Evolutionary conservation across 1,140 invertebrate species (phyloP), one percentile per base, ranked within the genome.

Genomic region (Drosophila athabasca): DNA sequence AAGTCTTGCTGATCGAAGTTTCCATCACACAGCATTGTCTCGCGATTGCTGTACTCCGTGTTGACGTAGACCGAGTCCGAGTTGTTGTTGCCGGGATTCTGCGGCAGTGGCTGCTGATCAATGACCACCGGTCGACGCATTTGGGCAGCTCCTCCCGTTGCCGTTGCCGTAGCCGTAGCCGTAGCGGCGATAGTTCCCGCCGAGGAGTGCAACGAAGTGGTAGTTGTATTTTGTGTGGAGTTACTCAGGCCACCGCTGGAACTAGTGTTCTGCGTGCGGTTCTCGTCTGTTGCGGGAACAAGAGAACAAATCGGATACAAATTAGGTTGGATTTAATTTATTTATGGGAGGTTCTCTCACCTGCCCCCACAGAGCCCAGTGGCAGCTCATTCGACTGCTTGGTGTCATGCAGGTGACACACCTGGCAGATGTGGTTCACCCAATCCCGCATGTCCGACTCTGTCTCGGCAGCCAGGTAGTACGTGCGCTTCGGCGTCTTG

Each of bases 381-480:
- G 89, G 84, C 62, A 90, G 54, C 35, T 85, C 79, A 29, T 79
- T 89, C 11, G 85, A 89, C 41, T 91, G 90, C 52, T 92, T 92
- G 55, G 90, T 90, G 48, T 92, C 94, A 91, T 96, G 96, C 44
- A 98, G 93, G 17, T 97, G 96, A 93, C 97, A 98, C 43, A 98
- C 97, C 92, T 96, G 95, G 92, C 98, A 99, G 62, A 99, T 96
- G 75, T 96, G 97, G 87, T 97, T 95, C 0, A 99, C 97, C 98
- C 98, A 99, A 90, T 96, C 96, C 74, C 96, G 96, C 98, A 99
- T 98, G 79, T 98, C 97, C 52, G 94, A 93, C 90, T 98, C 97
- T 31, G 95, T 96, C 79, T 98, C 97, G 2, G 97, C 97, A 45
- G 97, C 97, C 65, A 99, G 93, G 92, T 97, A 98, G 92, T 98